Evolutionary conservation across 2,113 vertebrate species (phyloP), one percentile per base, ranked within the genome.

Genomic region (Craseonycteris thonglongyai): DNA sequence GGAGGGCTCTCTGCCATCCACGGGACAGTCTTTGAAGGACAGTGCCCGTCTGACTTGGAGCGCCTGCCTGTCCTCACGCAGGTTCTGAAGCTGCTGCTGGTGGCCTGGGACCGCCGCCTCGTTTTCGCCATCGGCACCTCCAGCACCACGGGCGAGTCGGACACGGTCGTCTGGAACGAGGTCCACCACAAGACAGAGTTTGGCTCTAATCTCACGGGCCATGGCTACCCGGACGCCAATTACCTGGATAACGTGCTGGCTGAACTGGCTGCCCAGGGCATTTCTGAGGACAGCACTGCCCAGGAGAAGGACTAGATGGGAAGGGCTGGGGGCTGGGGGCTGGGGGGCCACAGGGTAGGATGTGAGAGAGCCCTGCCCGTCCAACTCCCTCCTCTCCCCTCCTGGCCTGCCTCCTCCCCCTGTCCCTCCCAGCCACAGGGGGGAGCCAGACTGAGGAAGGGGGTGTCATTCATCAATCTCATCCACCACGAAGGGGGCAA

Each of bases 141-240:
- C 49, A 99, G 99, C 98, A 99, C 99, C 82, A 99, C 99, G 0
- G 99, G 99, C 63, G 99, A 99, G 98, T 99, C 99, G 0, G 99
- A 99, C 96, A 99, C 99, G 0, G 99, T 99, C 96, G 99, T 99
- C 98, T 99, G 99, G 99, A 99, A 99, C 0, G 99, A 99, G 98
- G 99, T 99, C 88, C 99, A 99, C 96, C 99, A 99, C 94, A 99
- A 99, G 98, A 99, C 99, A 0, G 99, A 99, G 96, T 99, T 99
- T 0, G 99, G 99, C 93, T 99, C 99, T 95, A 99, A 99, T 96
- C 99, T 99, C 93, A 99, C 99, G 0, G 99, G 99, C 93, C 99
- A 99, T 0, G 99, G 99, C 92, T 99, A 99, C 98, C 99, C 99
- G 0, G 99, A 99, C 84, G 98, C 99, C 83, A 98, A 98, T 87